A percentile compares a stretch with the other conserved stretches of the same genome.
Conservation (phyloP, 2,113 vertebrate species). For the Cnemophilus loriae region DNA sequence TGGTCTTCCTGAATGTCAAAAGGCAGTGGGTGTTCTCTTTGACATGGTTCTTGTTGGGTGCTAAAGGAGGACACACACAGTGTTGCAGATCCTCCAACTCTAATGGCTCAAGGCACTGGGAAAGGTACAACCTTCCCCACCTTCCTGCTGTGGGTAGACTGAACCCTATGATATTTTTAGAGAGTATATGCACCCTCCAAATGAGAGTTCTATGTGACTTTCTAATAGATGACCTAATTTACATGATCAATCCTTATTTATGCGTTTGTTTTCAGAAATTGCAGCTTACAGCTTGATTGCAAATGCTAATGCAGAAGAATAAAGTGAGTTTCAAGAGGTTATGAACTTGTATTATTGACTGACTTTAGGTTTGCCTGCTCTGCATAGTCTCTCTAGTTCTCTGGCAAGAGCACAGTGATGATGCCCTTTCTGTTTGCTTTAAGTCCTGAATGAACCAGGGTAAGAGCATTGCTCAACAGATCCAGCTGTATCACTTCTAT, state of each 20-base stretch:
- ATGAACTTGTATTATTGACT: not conserved
- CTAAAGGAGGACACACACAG: not conserved
- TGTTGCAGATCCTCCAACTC: not conserved
- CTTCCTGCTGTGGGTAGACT: not conserved
- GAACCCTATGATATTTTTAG: not conserved
- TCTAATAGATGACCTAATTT: not conserved
- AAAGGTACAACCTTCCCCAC: not conserved
- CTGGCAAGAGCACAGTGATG: not conserved
- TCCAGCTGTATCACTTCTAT: not conserved
- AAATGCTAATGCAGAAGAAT: not conserved
- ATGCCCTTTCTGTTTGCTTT: not conserved
- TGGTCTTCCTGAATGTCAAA: not conserved
- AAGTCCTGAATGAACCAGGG: not conserved
- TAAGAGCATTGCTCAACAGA: not conserved
- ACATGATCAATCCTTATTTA: not conserved
- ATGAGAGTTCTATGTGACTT: not conserved
- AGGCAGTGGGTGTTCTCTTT: not conserved
- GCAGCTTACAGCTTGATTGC: not conserved
- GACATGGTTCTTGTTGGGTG: rapidly evolving
- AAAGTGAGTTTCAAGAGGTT: not conserved
- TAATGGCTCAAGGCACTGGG: not conserved
- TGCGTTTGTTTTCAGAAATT: not conserved
- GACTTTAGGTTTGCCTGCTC: not conserved
- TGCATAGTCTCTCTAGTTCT: rapidly evolving
- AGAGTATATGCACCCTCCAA: not conserved